Evolutionary conservation across 2,797 vertebrate genomes (phyloP), one percentile per base, ranked within the genome.

Genomic region (Erpetoichthys calabaricus): DNA sequence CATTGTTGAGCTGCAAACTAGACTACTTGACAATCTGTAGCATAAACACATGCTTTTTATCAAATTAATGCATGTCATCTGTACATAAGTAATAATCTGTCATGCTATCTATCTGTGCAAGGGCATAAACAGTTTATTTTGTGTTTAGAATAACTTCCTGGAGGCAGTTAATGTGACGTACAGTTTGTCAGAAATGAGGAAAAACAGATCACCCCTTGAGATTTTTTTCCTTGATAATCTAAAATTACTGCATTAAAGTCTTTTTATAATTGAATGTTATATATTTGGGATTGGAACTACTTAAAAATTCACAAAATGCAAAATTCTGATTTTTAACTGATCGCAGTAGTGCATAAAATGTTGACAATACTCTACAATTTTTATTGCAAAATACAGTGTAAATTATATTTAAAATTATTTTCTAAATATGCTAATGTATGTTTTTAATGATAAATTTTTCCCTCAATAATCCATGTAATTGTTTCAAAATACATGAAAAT

Each of bases 121-220:
- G 62, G 84, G 82, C 86, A 88, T 89, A 97, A 97, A 97, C 92
- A 92, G 89, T 97, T 91, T 91, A 94, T 91, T 90, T 91, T 86
- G 84, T 91, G 89, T 94, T 94, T 95, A 88, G 90, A 88, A 86
- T 89, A 85, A 91, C 89, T 92, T 98, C 91, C 92, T 93, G 74
- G 78, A 82, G 82, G 86, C 83, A 89, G 88, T 93, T 90, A 91
- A 86, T 87, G 85, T 89, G 88, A 91, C 86, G 86, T 80, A 83
- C 82, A 87, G 83, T 88, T 92, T 94, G 91, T 91, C 89, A 92
- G 87, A 88, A 83, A 68, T 70, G 94, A 97, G 84, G 76, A 84
- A 94, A 96, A 90, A 89, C 92, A 97, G 94, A 93, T 89, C 91
- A 82, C 84, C 80, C 73, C 78, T 80, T 74, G 80, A 92, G 91